Conservation (phyloP, 92 coral and sea anemone species). For the Paragorgia papillata region DNA sequence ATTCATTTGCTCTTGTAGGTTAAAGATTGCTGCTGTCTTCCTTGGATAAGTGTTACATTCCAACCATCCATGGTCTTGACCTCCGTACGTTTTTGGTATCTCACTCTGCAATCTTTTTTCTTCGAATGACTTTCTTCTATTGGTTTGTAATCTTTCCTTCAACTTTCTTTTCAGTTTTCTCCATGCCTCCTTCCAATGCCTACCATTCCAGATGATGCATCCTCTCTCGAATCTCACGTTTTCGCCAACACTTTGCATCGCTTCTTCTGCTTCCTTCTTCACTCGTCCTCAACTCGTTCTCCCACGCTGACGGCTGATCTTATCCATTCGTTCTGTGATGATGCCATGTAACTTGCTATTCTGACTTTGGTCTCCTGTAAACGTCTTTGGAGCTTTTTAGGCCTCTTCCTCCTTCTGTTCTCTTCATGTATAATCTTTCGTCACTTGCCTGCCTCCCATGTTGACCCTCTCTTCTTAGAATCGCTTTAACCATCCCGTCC, state of each 20-base stretch:
- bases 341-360: neutral
- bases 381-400: conserved; percentile 29
- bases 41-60: conserved; percentile 3
- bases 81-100: neutral
- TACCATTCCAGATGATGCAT: neutral
- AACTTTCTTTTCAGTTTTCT: conserved; percentile 20
- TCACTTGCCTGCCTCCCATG: conserved; percentile 37
- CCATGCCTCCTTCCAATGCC: conserved; percentile 33
- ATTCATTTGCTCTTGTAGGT: conserved; percentile 19
- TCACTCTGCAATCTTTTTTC: conserved; percentile 47
- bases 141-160: conserved; percentile 11
- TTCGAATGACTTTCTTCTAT: conserved; percentile 17
- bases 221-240: neutral
- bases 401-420: conserved; percentile 45
- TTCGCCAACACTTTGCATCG: too few species aligned
- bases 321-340: neutral
- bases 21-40: conserved; percentile 6
- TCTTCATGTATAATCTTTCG: conserved; percentile 35
- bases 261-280: conserved; percentile 1
- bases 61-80: conserved; percentile 11
- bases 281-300: neutral
- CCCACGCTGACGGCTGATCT: neutral
- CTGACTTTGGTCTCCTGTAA: conserved; percentile 1
- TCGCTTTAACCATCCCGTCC: conserved; percentile 22
- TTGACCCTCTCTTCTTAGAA: conserved; percentile 5